Base-by-base conservation (phyloP, 2,797 vertebrate species). In the Sus cebifrons region DNA sequence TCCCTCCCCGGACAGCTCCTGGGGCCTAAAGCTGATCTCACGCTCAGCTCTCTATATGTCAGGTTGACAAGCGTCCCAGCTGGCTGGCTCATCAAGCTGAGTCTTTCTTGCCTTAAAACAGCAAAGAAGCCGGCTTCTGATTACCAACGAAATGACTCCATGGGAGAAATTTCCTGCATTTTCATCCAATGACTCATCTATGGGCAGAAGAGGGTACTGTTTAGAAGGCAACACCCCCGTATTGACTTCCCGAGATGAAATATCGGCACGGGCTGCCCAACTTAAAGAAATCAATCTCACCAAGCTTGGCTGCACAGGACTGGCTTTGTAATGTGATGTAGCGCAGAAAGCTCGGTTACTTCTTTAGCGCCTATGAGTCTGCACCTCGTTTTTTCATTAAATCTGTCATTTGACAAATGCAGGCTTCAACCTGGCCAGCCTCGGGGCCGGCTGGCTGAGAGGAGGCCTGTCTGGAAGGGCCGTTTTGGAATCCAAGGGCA, bases 341-440 rank as follows among this genome's bases (percentile, higher is more conserved):
- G 68, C 73, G 44, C 1, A 67, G 7, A 73, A 56, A 77, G 84
- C 78, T 65, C 74, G 0, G 54, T 20, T 54, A 49, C 81, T 78
- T 90, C 85, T 56, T 71, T 54, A 58, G 52, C 3, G 49, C 12
- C 0, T 73, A 23, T 40, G 90, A 40, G 44, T n/a, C 86, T 21
- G 73, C 0, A 6, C 36, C 73, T 93, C 29, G 0, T 77, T 73
- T 89, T 89, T 84, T 93, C 94, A 91, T 36, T n/a, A 20, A 73
- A 32, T 16, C 73, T 73, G 78, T 81, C 83, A 32, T 75, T 89
- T 88, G 90, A 65, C 68, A 87, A 77, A 96, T 23, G 77, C 60
- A 75, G 74, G 78, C 40, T 71, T 88, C 64, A 2, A 18, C 0
- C 9, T 16, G 4, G 68, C 67, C 78, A 15, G 54, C 44, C 6